These are phyloP conservation scores for Kobus ellipsiprymnus DNA, from an alignment of 2,113 vertebrate species.

Conservation along the genomic window DNA sequence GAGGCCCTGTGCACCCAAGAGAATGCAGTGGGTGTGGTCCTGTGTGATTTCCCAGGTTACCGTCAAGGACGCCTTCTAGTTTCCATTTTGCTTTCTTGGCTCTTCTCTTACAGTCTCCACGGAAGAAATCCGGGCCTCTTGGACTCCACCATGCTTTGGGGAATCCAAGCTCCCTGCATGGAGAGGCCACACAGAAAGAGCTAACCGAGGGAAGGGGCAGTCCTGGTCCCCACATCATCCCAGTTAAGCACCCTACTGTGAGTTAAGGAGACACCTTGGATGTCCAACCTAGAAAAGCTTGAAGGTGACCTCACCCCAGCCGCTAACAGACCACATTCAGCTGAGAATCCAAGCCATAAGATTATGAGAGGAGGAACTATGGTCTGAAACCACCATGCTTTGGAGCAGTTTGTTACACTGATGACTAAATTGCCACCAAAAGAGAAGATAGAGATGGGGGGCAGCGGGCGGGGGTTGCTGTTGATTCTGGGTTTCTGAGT, in stretches of 20 bases:
- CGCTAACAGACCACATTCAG: neutral
- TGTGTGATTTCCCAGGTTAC: neutral
- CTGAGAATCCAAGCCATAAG: neutral
- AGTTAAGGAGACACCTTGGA: neutral
- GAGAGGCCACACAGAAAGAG: neutral
- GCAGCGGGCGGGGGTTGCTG: accelerated
- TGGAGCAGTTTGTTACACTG: neutral
- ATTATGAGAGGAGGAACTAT: neutral
- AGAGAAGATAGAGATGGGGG: neutral
- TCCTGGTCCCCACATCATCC: neutral
- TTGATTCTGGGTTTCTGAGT: neutral
- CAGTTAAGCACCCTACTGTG: neutral
- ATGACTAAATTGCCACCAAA: neutral
- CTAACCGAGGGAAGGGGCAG: neutral
- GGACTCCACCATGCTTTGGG: neutral
- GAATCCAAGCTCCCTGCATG: neutral
- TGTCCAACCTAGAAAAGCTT: neutral
- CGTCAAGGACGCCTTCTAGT: neutral
- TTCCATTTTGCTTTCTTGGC: neutral
- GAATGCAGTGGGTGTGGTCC: neutral
- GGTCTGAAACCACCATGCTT: neutral
- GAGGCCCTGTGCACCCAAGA: too few relatives aligned
- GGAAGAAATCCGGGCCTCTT: neutral
- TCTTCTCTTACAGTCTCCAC: neutral
- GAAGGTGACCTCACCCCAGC: neutral